These are phyloP conservation scores for Lycaena phlaeas DNA, from an alignment of 2,888 invertebrate species.

Conservation along the genomic window DNA sequence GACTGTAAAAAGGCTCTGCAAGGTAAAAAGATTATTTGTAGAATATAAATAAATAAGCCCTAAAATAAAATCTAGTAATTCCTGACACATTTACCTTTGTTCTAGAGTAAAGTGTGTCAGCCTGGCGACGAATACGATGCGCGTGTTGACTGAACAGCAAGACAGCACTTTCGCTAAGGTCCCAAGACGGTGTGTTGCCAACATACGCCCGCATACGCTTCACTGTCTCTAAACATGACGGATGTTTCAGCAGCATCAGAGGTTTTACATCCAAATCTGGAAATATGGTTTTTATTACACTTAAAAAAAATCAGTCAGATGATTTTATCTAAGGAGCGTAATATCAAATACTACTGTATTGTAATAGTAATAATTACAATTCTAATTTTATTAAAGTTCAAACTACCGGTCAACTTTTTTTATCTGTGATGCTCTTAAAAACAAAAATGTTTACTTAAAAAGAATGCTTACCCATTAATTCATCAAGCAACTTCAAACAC, in stretches of 20 bases:
- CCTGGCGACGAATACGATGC: slow-evolving; percentile 78
- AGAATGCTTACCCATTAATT: slow-evolving; percentile 51
- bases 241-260: slow-evolving; percentile 86
- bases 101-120: slow-evolving; percentile 62
- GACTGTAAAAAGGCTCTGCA: slow-evolving; percentile 75
- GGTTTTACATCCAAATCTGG: slow-evolving; percentile 75
- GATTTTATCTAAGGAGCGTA: background rate
- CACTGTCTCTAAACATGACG: slow-evolving; percentile 83
- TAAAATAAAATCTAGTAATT: background rate
- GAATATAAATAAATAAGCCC: too few species aligned
- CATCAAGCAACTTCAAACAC: slow-evolving; percentile 79
- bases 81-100: slow-evolving; percentile 40
- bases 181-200: slow-evolving; percentile 85
- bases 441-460: too few species aligned
- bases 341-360: too few species aligned
- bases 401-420: too few species aligned
- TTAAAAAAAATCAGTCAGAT: background rate
- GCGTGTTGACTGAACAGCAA: slow-evolving; percentile 78
- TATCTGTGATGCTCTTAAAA: too few species aligned
- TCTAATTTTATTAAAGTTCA: too few species aligned
- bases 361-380: too few species aligned
- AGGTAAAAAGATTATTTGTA: background rate
- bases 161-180: slow-evolving; percentile 72
- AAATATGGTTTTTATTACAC: slow-evolving; percentile 4
- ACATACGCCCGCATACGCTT: slow-evolving; percentile 84